Base-by-base conservation (phyloP, 2,888 invertebrate genomes). In the Lasius fuliginosus region DNA sequence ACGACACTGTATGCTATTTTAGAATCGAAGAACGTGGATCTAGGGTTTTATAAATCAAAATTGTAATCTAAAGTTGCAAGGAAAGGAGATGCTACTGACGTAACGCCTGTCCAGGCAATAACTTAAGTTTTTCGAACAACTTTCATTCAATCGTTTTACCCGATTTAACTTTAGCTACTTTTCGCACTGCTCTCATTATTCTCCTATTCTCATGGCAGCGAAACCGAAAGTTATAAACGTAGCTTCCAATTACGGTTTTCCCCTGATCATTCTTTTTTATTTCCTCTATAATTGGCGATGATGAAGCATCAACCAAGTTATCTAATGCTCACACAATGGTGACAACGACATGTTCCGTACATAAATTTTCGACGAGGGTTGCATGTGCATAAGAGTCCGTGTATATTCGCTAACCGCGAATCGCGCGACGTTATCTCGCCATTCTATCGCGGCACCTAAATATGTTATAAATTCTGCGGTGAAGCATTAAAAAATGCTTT, bases 361-460 rank as follows among this genome's bases (percentile, higher is more conserved):
- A 93, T 93, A 93, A 93, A 93, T 93, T 92, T 92, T 85, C 85
- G 89, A 91, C 92, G 90, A 90, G 90, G 88, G 88, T 86, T 86
- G 84, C 40, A 73, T 46, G 82, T 71, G 82, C 82, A 60, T 69
- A 67, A 76, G n/a, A 53, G 74, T 71, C 36, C 77, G 67, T 85
- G 65, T 73, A 73, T 18, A 40, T 73, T 40, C 85, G 85, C 74
- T 69, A 69, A 71, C 27, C 67, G 79, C 85, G 76, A 71, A 84
- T 79, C 79, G 77, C 58, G 60, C 75, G 82, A 77, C 84, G 85
- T 90, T 92, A 92, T 92, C 93, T 90, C 82, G 67, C 85, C 18
- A 85, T 79, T 90, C 88, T 92, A 92, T 92, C 91, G 84, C 86
- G 58, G 81, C 84, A 79, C 86, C 62, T 92, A 93, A 92, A 92